These are phyloP conservation scores for Mystacides longicornis DNA, from an alignment of 2,888 invertebrate species.

Conservation along the genomic window DNA sequence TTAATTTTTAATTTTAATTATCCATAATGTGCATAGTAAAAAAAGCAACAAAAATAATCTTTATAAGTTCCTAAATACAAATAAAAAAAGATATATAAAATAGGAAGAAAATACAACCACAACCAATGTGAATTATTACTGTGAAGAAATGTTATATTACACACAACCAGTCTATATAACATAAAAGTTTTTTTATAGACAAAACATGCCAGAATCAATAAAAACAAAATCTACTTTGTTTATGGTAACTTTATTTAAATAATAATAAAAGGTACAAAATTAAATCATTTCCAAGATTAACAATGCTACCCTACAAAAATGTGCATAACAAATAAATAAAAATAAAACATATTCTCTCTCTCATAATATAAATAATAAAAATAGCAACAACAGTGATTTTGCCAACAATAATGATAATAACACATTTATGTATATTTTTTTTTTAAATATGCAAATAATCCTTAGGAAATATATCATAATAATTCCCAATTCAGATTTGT, in stretches of 20 bases:
- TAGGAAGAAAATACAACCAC: background rate
- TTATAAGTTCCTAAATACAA: background rate
- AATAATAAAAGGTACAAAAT: background rate
- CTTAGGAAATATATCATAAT: too few relatives aligned
- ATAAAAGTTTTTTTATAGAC: background rate
- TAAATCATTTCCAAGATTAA: too few relatives aligned
- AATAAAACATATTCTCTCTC: too few relatives aligned
- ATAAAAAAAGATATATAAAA: background rate
- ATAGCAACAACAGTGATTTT: background rate
- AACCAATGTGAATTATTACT: background rate
- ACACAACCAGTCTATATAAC: background rate
- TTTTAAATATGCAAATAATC: too few relatives aligned
- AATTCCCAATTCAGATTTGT: too few relatives aligned
- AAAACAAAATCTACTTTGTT: conserved; percentile 1
- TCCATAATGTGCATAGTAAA: background rate
- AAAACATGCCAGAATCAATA: background rate
- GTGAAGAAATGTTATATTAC: background rate
- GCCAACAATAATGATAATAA: background rate
- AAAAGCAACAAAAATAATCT: conserved; percentile 1
- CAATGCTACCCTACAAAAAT: background rate
- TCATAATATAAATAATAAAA: background rate
- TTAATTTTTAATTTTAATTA: too few relatives aligned
- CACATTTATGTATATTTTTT: conserved; percentile 3
- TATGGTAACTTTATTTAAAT: conserved; percentile 1
- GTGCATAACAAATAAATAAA: too few relatives aligned